Percentiles rank a stretch among this genome's conserved stretches.
These are phyloP conservation scores for Crocodylus rhombifer DNA, from an alignment of 2,797 vertebrate genomes.

Conservation along the genomic window DNA sequence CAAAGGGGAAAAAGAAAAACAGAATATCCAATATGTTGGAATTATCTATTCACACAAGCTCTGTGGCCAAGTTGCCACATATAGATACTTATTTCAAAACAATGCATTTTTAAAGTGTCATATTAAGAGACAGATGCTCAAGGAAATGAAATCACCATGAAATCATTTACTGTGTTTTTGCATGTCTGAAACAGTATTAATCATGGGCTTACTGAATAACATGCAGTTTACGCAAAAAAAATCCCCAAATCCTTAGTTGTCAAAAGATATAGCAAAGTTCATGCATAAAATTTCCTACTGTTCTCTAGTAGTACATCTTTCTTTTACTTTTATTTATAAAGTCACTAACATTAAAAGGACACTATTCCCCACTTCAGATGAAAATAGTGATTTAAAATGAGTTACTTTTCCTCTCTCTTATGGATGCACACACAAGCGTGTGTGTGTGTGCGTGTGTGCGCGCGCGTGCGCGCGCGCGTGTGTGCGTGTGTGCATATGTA, in stretches of 20 bases:
- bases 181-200: neutral
- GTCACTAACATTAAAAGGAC: neutral
- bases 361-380: neutral
- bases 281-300: neutral
- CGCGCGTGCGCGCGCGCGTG: too few relatives aligned
- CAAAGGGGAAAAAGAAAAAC: neutral
- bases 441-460: too few relatives aligned
- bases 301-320: neutral
- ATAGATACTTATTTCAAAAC: neutral
- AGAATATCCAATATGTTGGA: neutral
- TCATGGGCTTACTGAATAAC: neutral
- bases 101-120: neutral
- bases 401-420: too few relatives aligned
- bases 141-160: neutral
- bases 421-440: too few relatives aligned
- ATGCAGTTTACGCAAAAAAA: neutral
- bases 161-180: neutral
- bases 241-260: neutral
- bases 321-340: neutral
- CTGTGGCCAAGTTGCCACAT: neutral
- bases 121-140: neutral
- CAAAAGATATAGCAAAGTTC: neutral
- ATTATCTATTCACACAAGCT: too few relatives aligned
- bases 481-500: too few relatives aligned
- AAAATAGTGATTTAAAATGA: too few relatives aligned